phyloP scores from a whole-genome alignment of 2,113 vertebrate species.

The Apodemus sylvaticus region DNA sequence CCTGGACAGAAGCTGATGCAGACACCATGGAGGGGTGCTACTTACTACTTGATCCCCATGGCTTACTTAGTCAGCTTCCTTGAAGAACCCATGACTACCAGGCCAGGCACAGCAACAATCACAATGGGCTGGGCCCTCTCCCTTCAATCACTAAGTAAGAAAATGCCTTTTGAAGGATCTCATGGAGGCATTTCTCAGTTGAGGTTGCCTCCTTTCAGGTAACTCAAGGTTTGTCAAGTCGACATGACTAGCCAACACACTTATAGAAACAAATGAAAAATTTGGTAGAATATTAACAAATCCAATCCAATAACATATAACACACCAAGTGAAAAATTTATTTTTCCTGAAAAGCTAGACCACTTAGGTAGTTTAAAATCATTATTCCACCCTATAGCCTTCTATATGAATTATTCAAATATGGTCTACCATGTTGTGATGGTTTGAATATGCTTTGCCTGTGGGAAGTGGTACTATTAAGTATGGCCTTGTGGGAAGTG shows the following conservation, averaged over 20 bases:
- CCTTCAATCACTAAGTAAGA: neutral
- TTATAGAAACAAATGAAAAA: constrained; percentile 40
- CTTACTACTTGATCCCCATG: neutral
- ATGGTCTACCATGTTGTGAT: neutral
- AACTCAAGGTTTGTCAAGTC: neutral
- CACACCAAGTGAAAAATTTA: neutral
- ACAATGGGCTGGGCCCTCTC: neutral
- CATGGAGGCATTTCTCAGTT: neutral
- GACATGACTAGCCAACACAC: neutral
- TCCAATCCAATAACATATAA: constrained; percentile 27
- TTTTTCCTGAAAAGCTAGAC: constrained; percentile 16
- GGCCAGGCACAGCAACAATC: neutral
- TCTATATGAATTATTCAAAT: constrained; percentile 35
- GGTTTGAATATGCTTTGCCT: no score
- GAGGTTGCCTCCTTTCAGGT: neutral
- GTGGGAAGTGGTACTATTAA: no score
- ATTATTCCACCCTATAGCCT: neutral
- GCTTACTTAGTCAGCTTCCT: neutral
- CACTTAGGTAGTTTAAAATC: constrained; percentile 32
- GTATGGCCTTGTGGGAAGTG: no score
- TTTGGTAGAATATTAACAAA: constrained; percentile 49
- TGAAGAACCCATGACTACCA: neutral
- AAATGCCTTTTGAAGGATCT: neutral
- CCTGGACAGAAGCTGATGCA: neutral
- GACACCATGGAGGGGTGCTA: neutral